Conservation (phyloP, 2,888 invertebrate genomes). For the Sturmia bella region DNA sequence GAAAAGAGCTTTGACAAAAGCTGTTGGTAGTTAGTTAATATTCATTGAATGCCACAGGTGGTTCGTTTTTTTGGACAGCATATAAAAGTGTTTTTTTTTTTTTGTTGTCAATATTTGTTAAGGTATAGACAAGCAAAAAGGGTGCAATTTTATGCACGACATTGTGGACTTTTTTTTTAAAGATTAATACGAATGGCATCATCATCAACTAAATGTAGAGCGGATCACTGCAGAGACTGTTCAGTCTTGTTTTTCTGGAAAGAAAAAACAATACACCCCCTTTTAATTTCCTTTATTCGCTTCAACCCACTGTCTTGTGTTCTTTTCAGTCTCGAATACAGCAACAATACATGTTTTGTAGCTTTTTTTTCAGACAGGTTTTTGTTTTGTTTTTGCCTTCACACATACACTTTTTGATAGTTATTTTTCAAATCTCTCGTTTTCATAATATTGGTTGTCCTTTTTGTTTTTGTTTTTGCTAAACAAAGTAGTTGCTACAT, state of each 20-base stretch:
- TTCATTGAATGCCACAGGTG: conserved; percentile 57
- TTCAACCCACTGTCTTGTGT: background rate
- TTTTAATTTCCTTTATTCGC: background rate
- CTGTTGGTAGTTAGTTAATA: conserved; percentile 25
- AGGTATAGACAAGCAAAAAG: conserved; percentile 6
- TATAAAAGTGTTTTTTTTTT: conserved; percentile 8
- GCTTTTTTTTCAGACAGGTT: conserved; percentile 1
- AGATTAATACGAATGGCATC: no score
- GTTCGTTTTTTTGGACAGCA: conserved; percentile 25
- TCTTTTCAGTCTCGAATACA: background rate
- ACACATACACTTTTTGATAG: background rate
- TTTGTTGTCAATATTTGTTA: background rate
- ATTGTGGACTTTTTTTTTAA: no score
- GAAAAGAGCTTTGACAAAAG: background rate
- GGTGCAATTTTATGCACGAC: no score
- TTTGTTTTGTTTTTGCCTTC: conserved; percentile 9
- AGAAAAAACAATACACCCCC: background rate
- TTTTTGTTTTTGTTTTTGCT: background rate
- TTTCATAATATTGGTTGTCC: background rate
- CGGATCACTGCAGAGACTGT: no score
- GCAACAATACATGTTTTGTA: conserved; percentile 11
- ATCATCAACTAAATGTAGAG: no score
- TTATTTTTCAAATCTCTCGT: background rate
- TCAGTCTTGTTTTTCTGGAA: background rate
- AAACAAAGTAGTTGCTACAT: background rate